These are phyloP conservation scores for Pelmatolapia mariae DNA, from an alignment of 2,113 vertebrate genomes.

Conservation along the genomic window DNA sequence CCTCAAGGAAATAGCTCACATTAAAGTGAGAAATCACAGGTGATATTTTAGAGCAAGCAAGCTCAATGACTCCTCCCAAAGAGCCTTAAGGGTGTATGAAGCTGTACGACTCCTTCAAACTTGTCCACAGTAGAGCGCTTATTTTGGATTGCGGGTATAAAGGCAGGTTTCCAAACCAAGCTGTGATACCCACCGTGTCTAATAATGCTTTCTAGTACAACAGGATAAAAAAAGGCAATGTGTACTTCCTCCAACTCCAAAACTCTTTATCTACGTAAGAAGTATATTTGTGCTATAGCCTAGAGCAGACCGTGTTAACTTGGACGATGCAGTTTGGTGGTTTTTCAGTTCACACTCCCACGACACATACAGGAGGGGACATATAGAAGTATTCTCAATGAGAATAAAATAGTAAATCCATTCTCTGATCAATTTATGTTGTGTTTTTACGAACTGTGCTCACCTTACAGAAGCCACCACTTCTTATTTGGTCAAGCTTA, in stretches of 20 bases:
- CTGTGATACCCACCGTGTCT: conserved; percentile 29
- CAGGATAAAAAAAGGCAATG: conserved; percentile 14
- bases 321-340: not conserved
- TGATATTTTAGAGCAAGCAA: not conserved
- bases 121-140: not conserved
- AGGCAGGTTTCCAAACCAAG: conserved; percentile 14
- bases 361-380: not conserved
- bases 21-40: not conserved
- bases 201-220: conserved; percentile 13
- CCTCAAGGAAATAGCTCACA: not conserved
- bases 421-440: not conserved
- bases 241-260: conserved; percentile 10
- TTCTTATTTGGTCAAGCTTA: not conserved
- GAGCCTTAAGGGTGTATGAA: not conserved
- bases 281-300: not conserved
- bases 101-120: not conserved
- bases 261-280: not conserved
- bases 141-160: not conserved
- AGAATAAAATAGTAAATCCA: not conserved
- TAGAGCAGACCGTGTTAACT: not conserved
- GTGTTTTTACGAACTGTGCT: fast-evolving
- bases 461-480: not conserved
- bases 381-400: not conserved
- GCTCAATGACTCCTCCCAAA: not conserved
- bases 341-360: not conserved